phyloP scores from a whole-genome alignment of 1,140 invertebrate species.

The Nilaparvata lugens region DNA sequence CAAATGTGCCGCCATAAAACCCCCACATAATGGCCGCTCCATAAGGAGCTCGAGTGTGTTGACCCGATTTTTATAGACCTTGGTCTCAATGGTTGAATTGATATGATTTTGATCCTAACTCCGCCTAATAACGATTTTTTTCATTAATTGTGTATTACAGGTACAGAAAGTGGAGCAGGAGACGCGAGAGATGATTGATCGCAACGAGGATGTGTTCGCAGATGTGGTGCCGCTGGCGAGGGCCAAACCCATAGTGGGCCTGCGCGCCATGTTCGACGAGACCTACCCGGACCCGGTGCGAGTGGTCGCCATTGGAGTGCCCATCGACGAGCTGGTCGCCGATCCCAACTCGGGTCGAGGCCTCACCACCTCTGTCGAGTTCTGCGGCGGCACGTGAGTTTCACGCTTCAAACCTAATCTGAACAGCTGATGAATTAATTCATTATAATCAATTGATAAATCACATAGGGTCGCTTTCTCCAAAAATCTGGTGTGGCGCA shows the following conservation, averaged over 20 bases:
- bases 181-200: slow-evolving; percentile 65
- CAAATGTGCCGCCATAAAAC: no score
- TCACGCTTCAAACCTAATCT: no score
- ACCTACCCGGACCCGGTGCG: slow-evolving; percentile 98
- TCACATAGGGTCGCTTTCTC: no score
- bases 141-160: slow-evolving; percentile 40
- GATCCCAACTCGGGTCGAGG: slow-evolving; percentile 74
- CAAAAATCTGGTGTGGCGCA: no score
- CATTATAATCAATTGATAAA: no score
- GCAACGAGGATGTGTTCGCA: slow-evolving; percentile 80
- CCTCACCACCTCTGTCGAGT: slow-evolving; percentile 90
- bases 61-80: no score
- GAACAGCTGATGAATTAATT: no score
- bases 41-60: no score
- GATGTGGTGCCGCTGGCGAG: slow-evolving; percentile 74
- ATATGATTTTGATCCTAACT: slow-evolving; percentile 9
- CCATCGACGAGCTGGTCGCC: slow-evolving; percentile 79
- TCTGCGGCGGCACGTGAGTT: slow-evolving; percentile 92
- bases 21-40: no score
- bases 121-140: no score
- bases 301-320: slow-evolving; percentile 88
- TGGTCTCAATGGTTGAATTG: slow-evolving; percentile 9
- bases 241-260: slow-evolving; percentile 87
- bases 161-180: slow-evolving; percentile 77
- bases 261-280: slow-evolving; percentile 98